Evolutionary conservation across 2,888 invertebrate genomes (phyloP).

Genomic region (Andrena trimmerana): DNA sequence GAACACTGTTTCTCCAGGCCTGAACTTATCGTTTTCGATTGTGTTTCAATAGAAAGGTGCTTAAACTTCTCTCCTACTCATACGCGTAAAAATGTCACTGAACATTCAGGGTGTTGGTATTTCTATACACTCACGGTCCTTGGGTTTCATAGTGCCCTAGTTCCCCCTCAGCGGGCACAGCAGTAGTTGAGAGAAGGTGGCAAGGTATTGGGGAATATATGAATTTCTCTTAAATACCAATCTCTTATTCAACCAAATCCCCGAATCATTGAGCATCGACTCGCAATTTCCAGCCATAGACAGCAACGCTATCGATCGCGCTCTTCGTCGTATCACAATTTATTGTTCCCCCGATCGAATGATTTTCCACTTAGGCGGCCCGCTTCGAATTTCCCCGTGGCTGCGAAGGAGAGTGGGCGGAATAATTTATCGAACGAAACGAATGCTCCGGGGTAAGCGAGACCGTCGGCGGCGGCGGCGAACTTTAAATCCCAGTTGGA

Average conservation of each 20-base stretch:
- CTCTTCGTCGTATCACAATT: conserved; percentile 44
- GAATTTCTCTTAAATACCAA: not conserved
- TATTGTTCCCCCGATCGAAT: conserved; percentile 62
- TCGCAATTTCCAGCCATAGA: not conserved
- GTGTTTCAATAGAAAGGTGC: not conserved
- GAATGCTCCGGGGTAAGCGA: conserved; percentile 57
- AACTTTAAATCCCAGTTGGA: conserved; percentile 64
- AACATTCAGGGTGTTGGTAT: not conserved
- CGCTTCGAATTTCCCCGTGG: conserved; percentile 61
- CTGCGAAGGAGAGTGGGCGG: conserved; percentile 48
- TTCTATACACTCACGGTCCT: not conserved
- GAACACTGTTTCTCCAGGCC: not conserved
- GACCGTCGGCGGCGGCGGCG: conserved; percentile 55
- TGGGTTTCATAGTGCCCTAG: not conserved
- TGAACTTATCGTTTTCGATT: not conserved
- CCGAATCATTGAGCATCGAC: not conserved
- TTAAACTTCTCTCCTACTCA: not conserved
- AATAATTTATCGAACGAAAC: conserved; percentile 70
- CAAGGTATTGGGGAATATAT: not conserved
- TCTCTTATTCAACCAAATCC: conserved; percentile 1
- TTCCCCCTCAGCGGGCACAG: not conserved
- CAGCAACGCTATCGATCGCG: conserved; percentile 14
- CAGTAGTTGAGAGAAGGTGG: too few species aligned
- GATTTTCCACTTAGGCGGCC: conserved; percentile 55
- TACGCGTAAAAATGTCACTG: not conserved